Evolutionary conservation across 2,797 vertebrate species (phyloP).

Genomic region (Coreius guichenoti): DNA sequence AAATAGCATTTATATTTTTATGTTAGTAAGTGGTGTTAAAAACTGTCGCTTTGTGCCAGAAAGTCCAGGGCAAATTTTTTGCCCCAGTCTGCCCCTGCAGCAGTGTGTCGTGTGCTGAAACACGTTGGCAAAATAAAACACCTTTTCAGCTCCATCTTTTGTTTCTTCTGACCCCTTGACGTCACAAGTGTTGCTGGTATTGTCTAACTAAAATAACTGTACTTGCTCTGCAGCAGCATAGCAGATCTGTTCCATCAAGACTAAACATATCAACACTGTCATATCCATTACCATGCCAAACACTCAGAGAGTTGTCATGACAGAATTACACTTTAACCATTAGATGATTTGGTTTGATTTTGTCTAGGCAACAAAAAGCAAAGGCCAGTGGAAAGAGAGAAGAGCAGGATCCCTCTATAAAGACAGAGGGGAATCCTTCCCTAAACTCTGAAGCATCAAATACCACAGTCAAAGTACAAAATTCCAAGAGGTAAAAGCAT

Average conservation of each 20-base stretch:
- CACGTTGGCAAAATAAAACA: too few relatives aligned
- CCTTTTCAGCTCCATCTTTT: too few relatives aligned
- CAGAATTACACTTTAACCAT: background rate
- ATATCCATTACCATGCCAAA: background rate
- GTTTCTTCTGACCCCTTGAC: too few relatives aligned
- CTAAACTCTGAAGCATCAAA: slow-evolving; percentile 3
- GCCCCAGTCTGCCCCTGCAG: too few relatives aligned
- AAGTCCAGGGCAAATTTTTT: too few relatives aligned
- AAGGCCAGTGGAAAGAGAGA: background rate
- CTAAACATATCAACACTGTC: background rate
- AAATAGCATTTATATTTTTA: too few relatives aligned
- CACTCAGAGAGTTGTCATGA: background rate
- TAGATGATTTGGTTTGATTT: background rate
- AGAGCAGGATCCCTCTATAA: background rate
- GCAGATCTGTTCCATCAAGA: background rate
- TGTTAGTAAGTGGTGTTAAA: too few relatives aligned
- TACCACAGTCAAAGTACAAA: background rate
- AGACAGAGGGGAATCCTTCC: background rate
- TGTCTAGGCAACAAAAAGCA: slow-evolving; percentile 31
- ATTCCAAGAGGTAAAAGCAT: slow-evolving; percentile 32
- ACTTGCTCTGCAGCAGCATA: background rate
- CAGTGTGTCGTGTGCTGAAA: too few relatives aligned
- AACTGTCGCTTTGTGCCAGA: too few relatives aligned
- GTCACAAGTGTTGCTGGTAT: too few relatives aligned
- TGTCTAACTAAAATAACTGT: background rate